Evolutionary conservation across 2,888 invertebrate genomes (phyloP), one percentile per base, ranked within the genome.

Genomic region (Drosophila kambysellisi): DNA sequence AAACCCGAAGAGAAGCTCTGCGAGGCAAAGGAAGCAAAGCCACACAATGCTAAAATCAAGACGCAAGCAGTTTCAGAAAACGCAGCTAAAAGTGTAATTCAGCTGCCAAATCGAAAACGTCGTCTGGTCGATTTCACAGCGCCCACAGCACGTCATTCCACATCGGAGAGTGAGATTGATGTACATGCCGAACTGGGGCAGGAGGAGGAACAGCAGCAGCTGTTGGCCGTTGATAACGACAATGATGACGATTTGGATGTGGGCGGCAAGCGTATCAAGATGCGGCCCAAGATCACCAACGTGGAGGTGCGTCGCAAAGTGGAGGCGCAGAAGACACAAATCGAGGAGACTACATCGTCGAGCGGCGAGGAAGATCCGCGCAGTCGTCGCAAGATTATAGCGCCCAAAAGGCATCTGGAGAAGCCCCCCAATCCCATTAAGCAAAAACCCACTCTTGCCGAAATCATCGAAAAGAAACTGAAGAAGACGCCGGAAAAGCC

Each of bases 121-220:
- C 91, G 93, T 0, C 74, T 92, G 3, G 77, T 75, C 0, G 90
- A 91, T 37, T 81, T 89, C 29, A 70, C 86, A 8, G 74, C 84
- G 5, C 79, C 82, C 6, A 51, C 60, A 25, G 63, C 73, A 0
- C 76, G 80, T 12, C 75, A 69, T 30, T 82, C 89, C 15, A 89
- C 90, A 25, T 93, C 93, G 0, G 93, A 93, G 51, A 93, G 93
- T 71, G 93, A 93, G 58, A 73, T 91, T 12, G 93, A 93, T 30
- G 68, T 81, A 0, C 91, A 91, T 67, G 93, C 94, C 0, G 95
- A 95, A 83, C 94, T 94, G 6, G 70, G 48, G 66, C 93, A 94
- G 0, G 94, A 94, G 63, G 94, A 94, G 11, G 79, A 93, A 0
- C 64, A 95, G 85, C 94, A 93, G 0, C 61, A 95, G 85, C 17